phyloP scores from a whole-genome alignment of 2,113 vertebrate genomes.

The Ranitomeya variabilis region DNA sequence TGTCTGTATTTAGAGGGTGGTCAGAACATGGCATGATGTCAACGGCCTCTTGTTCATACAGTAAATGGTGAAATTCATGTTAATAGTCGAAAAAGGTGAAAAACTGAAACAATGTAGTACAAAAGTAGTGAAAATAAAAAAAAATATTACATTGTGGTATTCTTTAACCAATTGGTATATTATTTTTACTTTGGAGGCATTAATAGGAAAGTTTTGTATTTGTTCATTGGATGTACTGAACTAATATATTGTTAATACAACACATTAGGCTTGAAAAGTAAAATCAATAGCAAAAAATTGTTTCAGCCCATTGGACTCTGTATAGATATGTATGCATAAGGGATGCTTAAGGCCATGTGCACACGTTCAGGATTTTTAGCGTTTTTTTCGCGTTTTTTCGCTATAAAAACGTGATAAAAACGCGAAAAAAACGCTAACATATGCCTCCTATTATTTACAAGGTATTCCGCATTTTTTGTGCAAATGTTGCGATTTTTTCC shows the following conservation, averaged over 20 bases:
- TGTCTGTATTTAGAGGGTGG: conserved; percentile 63
- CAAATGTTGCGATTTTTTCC: no score
- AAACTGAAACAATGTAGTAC: not conserved
- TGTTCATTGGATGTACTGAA: not conserved
- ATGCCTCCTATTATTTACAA: no score
- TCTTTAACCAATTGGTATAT: no score
- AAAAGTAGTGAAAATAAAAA: not conserved
- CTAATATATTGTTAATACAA: not conserved
- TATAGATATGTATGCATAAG: conserved; percentile 34
- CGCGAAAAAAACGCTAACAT: no score
- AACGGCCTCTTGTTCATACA: not conserved
- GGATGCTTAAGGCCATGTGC: no score
- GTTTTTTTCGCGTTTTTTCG: no score
- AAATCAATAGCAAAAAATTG: not conserved
- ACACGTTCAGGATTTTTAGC: no score
- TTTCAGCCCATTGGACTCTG: not conserved
- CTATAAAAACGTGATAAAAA: no score
- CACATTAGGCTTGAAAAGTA: not conserved
- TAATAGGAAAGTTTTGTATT: not conserved
- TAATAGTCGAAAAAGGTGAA: not conserved
- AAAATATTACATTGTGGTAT: no score
- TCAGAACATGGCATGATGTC: not conserved
- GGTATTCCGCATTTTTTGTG: no score
- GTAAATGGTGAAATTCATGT: not conserved
- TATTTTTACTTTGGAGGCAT: not conserved